Base-by-base conservation (phyloP, 2,797 vertebrate species). In the Phoeniculus purpureus region DNA sequence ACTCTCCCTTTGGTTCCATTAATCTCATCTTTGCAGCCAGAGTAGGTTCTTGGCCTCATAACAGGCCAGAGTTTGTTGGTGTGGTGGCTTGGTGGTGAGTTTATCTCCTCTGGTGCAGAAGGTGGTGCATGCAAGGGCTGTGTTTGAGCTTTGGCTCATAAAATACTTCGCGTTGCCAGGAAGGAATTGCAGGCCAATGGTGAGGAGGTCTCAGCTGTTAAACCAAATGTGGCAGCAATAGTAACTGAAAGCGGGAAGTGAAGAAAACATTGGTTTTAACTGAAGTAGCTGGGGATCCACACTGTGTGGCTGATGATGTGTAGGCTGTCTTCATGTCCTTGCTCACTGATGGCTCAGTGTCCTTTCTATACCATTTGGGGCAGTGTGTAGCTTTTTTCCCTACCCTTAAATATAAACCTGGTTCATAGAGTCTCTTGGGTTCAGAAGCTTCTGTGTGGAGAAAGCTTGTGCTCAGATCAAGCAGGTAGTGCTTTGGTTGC, bases 41-140 rank as follows among this genome's bases (percentile, higher is more conserved):
- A 15, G 27, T 37, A 58, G 72, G 3, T 37, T 47, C 27, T 34
- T 54, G 62, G 55, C 67, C 17, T 54, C 45, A 7, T 65, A 51
- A 14, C 10, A 9, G 4, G 45, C 5, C 23, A 3, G 58, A 15
- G 34, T 62, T 56, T 21, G 0, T 3, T 3, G 20, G 1, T 10
- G 16, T 19, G 2, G 23, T 4, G 45, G 47, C 21, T 29, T 40
- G 1, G 0, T 0, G 1, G 43, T 6, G 9, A 4, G 1, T 62
- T 70, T 11, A 7, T 50, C 13, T 34, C 17, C 17, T 45, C 5
- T 11, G 19, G 10, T 19, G 60, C 21, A 58, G 18, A 19, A 52
- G 48, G 25, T 16, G 19, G 3, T 17, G 17, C 14, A 23, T 32
- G 34, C 21, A 47, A 73, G 61, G 50, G 7, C n/a, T 32, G 5